Conservation (phyloP, 1,140 invertebrate species). For the Scaptomyza graminum region DNA sequence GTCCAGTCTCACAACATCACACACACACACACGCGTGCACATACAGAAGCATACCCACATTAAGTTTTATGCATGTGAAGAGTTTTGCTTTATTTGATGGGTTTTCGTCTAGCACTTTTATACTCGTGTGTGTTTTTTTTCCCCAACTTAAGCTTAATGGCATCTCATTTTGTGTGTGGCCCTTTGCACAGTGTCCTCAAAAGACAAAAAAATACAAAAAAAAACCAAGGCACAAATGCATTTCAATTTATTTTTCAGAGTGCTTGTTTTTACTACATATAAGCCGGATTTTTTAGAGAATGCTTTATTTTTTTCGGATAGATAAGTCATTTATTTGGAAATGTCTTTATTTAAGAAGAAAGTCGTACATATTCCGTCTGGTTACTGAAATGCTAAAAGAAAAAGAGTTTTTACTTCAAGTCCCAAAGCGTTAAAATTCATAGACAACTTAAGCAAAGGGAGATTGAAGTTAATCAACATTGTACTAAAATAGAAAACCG, state of each 20-base stretch:
- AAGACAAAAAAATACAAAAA: neutral
- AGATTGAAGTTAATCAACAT: too few species aligned
- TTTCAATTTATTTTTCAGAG: neutral
- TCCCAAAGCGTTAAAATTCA: too few species aligned
- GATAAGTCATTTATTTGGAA: too few species aligned
- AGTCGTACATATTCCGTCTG: too few species aligned
- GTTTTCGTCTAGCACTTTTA: conserved; percentile 47
- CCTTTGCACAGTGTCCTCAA: conserved; percentile 40
- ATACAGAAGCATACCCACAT: conserved; percentile 17
- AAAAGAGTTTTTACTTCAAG: too few species aligned
- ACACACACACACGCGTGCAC: conserved; percentile 8
- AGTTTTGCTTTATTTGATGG: conserved; percentile 60
- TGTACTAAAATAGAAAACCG: too few species aligned
- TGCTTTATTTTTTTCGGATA: too few species aligned
- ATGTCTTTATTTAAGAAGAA: too few species aligned
- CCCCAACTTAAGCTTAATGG: conserved; percentile 49
- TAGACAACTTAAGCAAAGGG: too few species aligned
- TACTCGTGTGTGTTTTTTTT: neutral
- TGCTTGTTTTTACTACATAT: too few species aligned
- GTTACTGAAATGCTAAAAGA: too few species aligned
- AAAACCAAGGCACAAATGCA: conserved; percentile 11
- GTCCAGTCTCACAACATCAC: conserved; percentile 15
- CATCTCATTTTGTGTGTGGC: conserved; percentile 42
- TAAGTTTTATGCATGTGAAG: conserved; percentile 65
- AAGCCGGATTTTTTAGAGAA: too few species aligned